Conservation (phyloP, 1,140 invertebrate genomes). For the Augochlora pura region DNA sequence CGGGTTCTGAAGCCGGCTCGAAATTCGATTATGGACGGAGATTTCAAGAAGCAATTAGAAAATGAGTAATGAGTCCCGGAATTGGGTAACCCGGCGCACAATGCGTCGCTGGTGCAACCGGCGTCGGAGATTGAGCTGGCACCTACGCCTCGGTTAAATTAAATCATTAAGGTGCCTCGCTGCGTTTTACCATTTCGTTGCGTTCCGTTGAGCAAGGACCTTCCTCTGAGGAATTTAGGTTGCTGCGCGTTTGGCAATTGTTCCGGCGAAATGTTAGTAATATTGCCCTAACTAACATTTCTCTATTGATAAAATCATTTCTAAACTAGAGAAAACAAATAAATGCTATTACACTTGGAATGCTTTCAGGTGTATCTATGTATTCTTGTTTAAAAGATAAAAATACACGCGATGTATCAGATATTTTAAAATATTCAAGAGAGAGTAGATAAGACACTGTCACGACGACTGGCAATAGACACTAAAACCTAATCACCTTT, state of each 20-base stretch:
- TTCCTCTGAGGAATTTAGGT: background rate
- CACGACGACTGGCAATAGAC: too few relatives aligned
- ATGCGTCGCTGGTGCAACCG: slow-evolving; percentile 18
- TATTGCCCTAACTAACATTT: too few relatives aligned
- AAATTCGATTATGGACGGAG: background rate
- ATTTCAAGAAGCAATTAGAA: slow-evolving; percentile 19
- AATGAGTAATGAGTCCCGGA: slow-evolving; percentile 14
- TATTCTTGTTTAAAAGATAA: too few relatives aligned
- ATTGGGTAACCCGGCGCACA: slow-evolving; percentile 31
- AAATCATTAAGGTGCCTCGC: slow-evolving; percentile 36
- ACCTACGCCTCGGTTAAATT: slow-evolving; percentile 24
- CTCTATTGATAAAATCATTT: too few relatives aligned
- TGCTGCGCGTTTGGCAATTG: background rate
- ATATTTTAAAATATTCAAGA: too few relatives aligned
- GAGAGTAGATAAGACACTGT: too few relatives aligned
- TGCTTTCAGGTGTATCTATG: too few relatives aligned
- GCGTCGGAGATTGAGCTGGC: slow-evolving; percentile 16
- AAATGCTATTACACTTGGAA: too few relatives aligned
- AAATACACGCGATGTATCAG: too few relatives aligned
- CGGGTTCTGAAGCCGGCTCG: background rate
- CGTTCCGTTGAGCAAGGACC: background rate
- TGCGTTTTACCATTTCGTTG: background rate
- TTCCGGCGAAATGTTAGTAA: too few relatives aligned
- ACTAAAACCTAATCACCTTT: too few relatives aligned
- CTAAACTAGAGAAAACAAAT: too few relatives aligned